These are phyloP conservation scores for Hyles euphorbiae DNA, from an alignment of 1,140 invertebrate species.

Conservation along the genomic window DNA sequence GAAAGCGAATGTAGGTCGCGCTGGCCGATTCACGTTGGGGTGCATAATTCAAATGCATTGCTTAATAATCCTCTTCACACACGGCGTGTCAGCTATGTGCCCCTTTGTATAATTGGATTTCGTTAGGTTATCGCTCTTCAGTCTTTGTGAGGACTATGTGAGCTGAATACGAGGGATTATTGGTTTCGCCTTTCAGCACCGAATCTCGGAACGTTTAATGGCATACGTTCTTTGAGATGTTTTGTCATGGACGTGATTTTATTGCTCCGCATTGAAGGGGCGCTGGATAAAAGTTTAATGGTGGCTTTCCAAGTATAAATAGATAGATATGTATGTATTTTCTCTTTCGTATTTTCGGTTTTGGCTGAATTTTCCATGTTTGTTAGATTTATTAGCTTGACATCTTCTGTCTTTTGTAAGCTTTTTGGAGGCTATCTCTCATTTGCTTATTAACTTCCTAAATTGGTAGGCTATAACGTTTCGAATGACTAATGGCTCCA, in stretches of 20 bases:
- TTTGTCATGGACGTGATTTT: not conserved
- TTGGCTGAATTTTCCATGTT: not conserved
- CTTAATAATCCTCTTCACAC: slow-evolving; percentile 34
- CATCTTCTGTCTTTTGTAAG: slow-evolving; percentile 6
- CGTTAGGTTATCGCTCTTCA: slow-evolving; percentile 34
- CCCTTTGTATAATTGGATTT: slow-evolving; percentile 41
- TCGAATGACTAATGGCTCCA: too few species aligned
- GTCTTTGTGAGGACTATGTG: not conserved
- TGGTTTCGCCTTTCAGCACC: too few species aligned
- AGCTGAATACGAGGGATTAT: too few species aligned
- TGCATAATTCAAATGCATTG: slow-evolving; percentile 19
- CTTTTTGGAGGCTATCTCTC: not conserved
- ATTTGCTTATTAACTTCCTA: not conserved
- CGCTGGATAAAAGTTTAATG: too few species aligned
- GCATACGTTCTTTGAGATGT: not conserved
- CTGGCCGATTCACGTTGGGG: slow-evolving; percentile 29
- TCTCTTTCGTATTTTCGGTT: too few species aligned
- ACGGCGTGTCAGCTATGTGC: slow-evolving; percentile 30
- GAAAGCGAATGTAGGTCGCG: slow-evolving; percentile 28
- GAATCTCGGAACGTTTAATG: not conserved
- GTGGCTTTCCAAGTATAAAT: not conserved
- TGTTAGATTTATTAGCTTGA: slow-evolving; percentile 1
- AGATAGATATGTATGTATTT: not conserved
- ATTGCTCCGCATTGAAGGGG: not conserved
- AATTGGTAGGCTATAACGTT: too few species aligned